Percentiles rank a stretch among this genome's conserved stretches.
Evolutionary conservation across 2,797 vertebrate genomes (phyloP).

Genomic region (Eremophila alpestris): DNA sequence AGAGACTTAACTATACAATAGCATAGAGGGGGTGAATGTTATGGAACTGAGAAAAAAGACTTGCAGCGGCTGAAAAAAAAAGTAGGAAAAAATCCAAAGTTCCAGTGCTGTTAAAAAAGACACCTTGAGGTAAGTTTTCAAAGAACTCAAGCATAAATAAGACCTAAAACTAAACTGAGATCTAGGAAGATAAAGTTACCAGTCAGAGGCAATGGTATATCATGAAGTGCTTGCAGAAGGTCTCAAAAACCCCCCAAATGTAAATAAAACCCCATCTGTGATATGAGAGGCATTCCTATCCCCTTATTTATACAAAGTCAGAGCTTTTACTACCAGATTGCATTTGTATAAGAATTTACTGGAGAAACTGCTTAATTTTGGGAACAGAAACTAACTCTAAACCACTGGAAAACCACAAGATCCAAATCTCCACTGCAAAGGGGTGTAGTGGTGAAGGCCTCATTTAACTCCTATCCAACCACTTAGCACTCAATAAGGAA

Average conservation of each 20-base stretch:
- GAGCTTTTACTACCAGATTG: background rate
- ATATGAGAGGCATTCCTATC: background rate
- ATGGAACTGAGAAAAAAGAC: background rate
- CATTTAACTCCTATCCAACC: background rate
- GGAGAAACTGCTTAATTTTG: background rate
- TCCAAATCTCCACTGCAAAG: background rate
- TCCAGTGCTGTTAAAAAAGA: background rate
- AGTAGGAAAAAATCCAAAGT: background rate
- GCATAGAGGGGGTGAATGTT: background rate
- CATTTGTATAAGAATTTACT: background rate
- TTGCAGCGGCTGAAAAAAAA: background rate
- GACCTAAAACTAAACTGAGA: background rate
- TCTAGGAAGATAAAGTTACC: background rate
- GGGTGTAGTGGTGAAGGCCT: background rate
- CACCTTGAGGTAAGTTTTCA: background rate
- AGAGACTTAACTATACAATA: background rate
- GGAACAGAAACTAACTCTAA: background rate
- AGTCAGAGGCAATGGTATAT: background rate
- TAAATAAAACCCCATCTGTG: background rate
- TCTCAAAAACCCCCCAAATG: background rate
- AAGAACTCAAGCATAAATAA: background rate
- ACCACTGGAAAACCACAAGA: background rate
- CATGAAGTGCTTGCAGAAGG: background rate
- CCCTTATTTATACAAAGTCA: background rate
- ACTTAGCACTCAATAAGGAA: background rate